Evolutionary conservation across 2,888 invertebrate genomes (phyloP), one percentile per base, ranked within the genome.

Genomic region (Lasioglossum vierecki): DNA sequence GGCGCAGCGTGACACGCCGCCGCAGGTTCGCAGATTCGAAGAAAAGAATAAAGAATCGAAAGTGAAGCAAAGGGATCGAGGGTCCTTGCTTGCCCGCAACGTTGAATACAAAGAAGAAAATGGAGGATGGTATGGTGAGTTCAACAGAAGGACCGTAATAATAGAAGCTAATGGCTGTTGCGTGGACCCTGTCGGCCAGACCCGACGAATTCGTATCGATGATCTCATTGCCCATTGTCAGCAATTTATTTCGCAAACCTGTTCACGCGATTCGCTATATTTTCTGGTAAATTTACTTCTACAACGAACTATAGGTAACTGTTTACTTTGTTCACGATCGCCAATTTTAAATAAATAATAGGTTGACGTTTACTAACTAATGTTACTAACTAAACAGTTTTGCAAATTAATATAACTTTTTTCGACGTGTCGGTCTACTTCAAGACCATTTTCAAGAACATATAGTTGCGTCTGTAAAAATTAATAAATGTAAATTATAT

Each of bases 161-260:
- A 82, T 46, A 57, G 35, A 66, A 53, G 63, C 39, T 74, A 74
- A 70, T 82, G 82, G 41, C 46, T 70, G 30, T 57, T 73, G 39
- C 44, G 68, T n/a, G 53, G 82, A 74, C 74, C 39, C 13, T 44
- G 74, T 11, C 15, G 39, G 15, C 26, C 74, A 60, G 26, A 82
- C 70, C 57, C 74, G 57, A 74, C 74, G 66, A 82, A 82, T 46
- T 70, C 70, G 13, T 39, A n/a, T 41, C 39, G 63, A 63, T 15
- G 26, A 57, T 57, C 30, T 63, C 15, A 30, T 18, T 18, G 63
- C 0, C 18, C 13, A 63, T 30, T 30, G 63, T 30, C 1, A 18
- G 8, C 30, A 30, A 30, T 30, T 15, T 30, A 30, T 30, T 30
- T 6, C 8, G 3, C 35, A 4, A 18, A 30, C 8, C 63, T 8